Percentiles rank a stretch among this genome's conserved stretches.
phyloP scores from a whole-genome alignment of 2,113 vertebrate genomes.

The Nestor notabilis region DNA sequence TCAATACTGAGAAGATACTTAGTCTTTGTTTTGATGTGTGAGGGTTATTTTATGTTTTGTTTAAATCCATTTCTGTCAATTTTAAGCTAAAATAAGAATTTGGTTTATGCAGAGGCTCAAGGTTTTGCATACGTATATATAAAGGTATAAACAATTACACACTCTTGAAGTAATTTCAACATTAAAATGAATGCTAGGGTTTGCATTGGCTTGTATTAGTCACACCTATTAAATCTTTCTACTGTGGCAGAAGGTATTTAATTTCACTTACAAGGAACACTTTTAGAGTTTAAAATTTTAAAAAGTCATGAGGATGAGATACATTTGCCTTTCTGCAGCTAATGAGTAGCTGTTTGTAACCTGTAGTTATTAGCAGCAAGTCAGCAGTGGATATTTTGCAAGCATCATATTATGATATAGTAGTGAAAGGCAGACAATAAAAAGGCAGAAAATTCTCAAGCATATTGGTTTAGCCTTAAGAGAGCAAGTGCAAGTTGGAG shows the following conservation, averaged over 20 bases:
- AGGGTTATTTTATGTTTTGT: neutral
- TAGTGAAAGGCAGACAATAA: neutral
- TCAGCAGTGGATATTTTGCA: neutral
- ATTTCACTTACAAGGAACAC: neutral
- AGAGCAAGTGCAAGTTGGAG: neutral
- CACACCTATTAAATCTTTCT: neutral
- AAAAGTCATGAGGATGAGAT: neutral
- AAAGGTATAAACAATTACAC: neutral
- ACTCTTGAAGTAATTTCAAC: neutral
- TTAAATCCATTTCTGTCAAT: neutral
- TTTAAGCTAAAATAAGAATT: neutral
- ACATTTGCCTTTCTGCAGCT: neutral
- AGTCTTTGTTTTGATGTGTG: neutral
- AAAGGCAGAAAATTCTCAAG: neutral
- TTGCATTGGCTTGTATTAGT: neutral
- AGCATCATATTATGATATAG: neutral
- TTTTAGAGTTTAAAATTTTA: neutral
- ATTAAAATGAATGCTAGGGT: neutral
- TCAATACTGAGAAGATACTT: neutral
- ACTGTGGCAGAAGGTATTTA: neutral
- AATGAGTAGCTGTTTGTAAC: neutral
- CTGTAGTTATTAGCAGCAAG: neutral
- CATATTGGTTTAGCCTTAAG: neutral
- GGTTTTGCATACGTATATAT: neutral
- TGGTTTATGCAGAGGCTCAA: neutral